Base-by-base conservation (phyloP, 2,797 vertebrate species). In the Tapera naevia region DNA sequence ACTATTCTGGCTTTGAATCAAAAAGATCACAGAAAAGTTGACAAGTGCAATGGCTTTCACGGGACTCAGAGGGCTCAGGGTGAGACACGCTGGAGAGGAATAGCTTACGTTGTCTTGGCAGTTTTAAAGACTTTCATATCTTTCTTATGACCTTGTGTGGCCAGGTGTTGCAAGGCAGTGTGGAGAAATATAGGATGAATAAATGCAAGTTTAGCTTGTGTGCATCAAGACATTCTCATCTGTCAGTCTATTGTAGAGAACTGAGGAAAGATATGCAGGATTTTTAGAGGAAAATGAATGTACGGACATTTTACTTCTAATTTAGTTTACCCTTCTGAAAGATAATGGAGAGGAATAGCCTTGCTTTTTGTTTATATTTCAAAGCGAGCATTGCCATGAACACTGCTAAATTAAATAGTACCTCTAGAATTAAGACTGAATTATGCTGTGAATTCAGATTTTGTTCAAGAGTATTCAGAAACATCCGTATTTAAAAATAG, bases 1-100 rank as follows among this genome's bases (percentile, higher is more conserved):
- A 33, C 75, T 33, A 58, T 69, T 58, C 73, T 86, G 87, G 65
- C 91, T 89, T 93, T 75, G 54, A 43, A 56, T 74, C 80, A 89
- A 33, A 91, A 89, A 93, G 85, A 93, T 88, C 65, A 71, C 53
- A 89, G 86, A 50, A 32, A 85, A 93, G 50, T 92, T 92, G 91
- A 56, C 91, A 83, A n/a, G 70, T 5, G 0, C 1, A 4, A 72
- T 89, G 81, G 57, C 89, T 92, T 96, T 92, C 82, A 79, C 0
- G 0, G 62, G 27, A 45, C 51, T 85, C 2, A 1, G 65, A 61
- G 72, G 56, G 74, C 75, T 73, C 17, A 25, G 74, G 61, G 54
- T 79, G 56, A 83, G 41, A 71, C 54, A 41, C 0, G 2, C 37
- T 65, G 62, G n/a, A 79, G 62, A 69, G 91, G 46, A 91, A 69